phyloP scores from a whole-genome alignment of 2,888 invertebrate genomes.

The Monoplex corrugatus region DNA sequence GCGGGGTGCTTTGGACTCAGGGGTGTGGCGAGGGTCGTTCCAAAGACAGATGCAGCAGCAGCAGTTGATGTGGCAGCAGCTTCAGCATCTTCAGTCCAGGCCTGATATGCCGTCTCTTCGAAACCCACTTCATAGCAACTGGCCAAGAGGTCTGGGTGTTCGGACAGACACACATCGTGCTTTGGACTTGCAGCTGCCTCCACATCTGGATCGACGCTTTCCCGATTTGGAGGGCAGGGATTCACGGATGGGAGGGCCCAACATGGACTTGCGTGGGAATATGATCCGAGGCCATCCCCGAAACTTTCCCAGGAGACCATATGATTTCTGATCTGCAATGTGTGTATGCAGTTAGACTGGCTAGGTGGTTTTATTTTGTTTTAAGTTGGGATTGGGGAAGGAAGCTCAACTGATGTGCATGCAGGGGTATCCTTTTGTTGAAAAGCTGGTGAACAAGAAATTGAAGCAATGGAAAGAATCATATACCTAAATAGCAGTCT shows the following conservation, averaged over 20 bases:
- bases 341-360: too few species aligned
- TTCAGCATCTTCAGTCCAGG: background rate
- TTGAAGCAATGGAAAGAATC: too few species aligned
- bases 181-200: background rate
- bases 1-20: background rate
- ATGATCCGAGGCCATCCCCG: background rate
- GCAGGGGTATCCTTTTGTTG: too few species aligned
- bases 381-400: too few species aligned
- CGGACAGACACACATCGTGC: background rate
- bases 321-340: background rate
- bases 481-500: too few species aligned
- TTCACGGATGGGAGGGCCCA: background rate
- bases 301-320: slow-evolving; percentile 26
- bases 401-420: too few species aligned
- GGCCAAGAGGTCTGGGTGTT: background rate
- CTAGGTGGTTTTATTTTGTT: too few species aligned
- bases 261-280: background rate
- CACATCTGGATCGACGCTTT: slow-evolving; percentile 2
- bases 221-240: background rate
- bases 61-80: background rate
- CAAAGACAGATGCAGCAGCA: background rate
- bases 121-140: background rate
- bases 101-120: background rate
- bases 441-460: too few species aligned
- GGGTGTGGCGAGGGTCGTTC: background rate